Conservation (phyloP, 1,140 invertebrate species). For the Apis mellifera region DNA sequence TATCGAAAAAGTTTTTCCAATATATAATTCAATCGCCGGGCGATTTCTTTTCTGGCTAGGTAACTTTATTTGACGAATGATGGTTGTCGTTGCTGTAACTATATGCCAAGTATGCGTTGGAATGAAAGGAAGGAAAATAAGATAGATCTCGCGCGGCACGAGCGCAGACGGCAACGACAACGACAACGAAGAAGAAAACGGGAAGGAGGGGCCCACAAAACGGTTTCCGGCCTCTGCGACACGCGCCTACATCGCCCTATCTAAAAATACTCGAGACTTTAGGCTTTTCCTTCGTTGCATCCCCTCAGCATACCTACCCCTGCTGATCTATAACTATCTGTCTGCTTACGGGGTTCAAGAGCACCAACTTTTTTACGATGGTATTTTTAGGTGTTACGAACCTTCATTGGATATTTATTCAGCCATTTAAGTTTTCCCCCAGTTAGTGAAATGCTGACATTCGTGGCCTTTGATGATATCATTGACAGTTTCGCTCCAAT, state of each 20-base stretch:
- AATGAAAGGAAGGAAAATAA: constrained; percentile 39
- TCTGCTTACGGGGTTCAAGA: constrained; percentile 50
- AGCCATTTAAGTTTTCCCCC: neutral
- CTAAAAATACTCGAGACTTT: constrained; percentile 49
- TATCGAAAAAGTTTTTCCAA: neutral
- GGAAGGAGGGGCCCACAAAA: constrained; percentile 34
- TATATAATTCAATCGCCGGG: neutral
- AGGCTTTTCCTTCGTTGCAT: constrained; percentile 41
- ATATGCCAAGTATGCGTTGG: constrained; percentile 4
- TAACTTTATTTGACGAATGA: constrained; percentile 2
- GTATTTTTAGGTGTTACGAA: constrained; percentile 36
- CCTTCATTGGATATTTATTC: constrained; percentile 34
- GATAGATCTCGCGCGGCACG: constrained; percentile 17
- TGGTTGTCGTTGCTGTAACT: neutral
- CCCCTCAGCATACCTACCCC: constrained; percentile 50
- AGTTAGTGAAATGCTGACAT: neutral
- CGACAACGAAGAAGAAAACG: constrained; percentile 46
- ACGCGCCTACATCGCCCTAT: constrained; percentile 45
- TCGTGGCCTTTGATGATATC: neutral
- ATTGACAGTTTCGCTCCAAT: neutral
- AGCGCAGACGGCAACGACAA: constrained; percentile 47
- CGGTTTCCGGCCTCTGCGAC: constrained; percentile 52
- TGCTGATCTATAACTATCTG: constrained; percentile 48
- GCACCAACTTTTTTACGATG: constrained; percentile 14
- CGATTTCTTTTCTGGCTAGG: neutral